Base-by-base conservation (phyloP, 2,888 invertebrate genomes). In the Leptopilina syphax region DNA sequence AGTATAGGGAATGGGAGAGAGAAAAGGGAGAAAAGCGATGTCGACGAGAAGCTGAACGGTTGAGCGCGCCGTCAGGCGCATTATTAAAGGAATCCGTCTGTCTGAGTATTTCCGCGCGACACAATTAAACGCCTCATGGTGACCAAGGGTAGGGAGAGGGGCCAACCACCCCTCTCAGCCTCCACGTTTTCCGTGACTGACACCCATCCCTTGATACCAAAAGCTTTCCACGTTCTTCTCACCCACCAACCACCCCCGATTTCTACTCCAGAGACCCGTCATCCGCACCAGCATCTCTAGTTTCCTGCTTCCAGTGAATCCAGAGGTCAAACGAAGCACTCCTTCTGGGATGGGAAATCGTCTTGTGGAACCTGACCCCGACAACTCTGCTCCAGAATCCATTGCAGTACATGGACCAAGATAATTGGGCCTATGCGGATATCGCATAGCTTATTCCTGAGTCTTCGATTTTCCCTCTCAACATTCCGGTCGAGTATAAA, bases 1-100 rank as follows among this genome's bases (percentile, higher is more conserved):
- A 77, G 76, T 68, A 67, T 57, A 81, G 83, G 83, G 82, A 82
- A 80, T 83, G 78, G 44, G 7, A 50, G 47, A 47, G 47, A 47
- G 50, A 50, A 50, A 50, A 50, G 50, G 50, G 81, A 77, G 41
- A 79, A 80, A 63, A 79, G 79, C 82, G 83, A 88, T 84, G 85
- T 84, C 83, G 84, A 86, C 66, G 84, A 85, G 87, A 10, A 84
- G 84, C 79, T 83, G 73, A 85, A 85, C 85, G 85, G 85, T 85
- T 84, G 88, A 88, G 86, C 86, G 85, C 86, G 82, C 85, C 85
- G 87, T 85, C 84, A 86, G 85, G 86, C 86, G 85, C 88, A 87
- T 88, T 89, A 90, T 89, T 89, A 89, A 89, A 88, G 89, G 87
- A 90, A 89, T 90, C 88, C 89, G 86, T 86, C 87, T 84, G 89